Evolutionary conservation across 2,113 vertebrate species (phyloP).

Genomic region (Perognathus longimembris): DNA sequence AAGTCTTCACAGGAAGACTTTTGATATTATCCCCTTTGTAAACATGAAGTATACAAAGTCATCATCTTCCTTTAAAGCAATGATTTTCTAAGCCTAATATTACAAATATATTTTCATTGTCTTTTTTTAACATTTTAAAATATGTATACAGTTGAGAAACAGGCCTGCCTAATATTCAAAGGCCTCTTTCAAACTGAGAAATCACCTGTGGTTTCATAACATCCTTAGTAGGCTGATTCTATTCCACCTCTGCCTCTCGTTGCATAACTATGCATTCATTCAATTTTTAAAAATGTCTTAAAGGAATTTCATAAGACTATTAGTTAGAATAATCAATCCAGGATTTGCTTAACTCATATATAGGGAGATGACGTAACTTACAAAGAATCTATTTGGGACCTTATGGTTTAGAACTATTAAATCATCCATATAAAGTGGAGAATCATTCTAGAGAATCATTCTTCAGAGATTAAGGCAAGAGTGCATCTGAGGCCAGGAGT

Average conservation of each 20-base stretch:
- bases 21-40: neutral
- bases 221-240: neutral
- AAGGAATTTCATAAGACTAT: neutral
- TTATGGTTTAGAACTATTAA: neutral
- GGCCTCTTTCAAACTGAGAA: neutral
- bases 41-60: too few species aligned
- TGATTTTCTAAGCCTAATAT: neutral
- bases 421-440: neutral
- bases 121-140: neutral
- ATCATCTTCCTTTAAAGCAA: neutral
- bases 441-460: neutral
- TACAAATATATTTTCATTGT: neutral
- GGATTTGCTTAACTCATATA: neutral
- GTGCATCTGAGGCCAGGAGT: neutral
- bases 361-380: neutral
- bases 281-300: neutral
- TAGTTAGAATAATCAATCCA: neutral
- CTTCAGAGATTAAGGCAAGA: neutral
- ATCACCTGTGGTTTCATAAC: neutral
- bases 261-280: slow-evolving; percentile 1
- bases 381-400: too few species aligned
- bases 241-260: neutral
- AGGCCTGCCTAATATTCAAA: neutral
- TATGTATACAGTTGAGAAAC: neutral
- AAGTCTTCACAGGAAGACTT: neutral